Evolutionary conservation across 2,797 vertebrate genomes (phyloP).

Genomic region (Emys orbicularis): DNA sequence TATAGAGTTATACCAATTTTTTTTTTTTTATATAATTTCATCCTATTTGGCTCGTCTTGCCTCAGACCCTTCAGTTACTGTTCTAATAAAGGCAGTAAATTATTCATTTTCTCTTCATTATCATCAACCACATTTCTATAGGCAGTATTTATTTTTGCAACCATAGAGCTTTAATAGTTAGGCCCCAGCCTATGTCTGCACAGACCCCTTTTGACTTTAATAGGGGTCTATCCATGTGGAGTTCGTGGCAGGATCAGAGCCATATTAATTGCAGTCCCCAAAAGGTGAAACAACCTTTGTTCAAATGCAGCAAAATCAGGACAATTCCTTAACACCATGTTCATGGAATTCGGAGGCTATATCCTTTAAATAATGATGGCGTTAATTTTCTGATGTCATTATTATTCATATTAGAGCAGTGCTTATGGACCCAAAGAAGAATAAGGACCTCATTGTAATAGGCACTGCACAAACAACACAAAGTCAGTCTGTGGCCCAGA

Average conservation of each 20-base stretch:
- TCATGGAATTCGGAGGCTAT: not conserved
- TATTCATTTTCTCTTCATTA: not conserved
- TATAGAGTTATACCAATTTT: not conserved
- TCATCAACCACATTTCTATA: not conserved
- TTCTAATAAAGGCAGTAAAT: not conserved
- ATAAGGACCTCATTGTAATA: not conserved
- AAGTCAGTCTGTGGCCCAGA: not conserved
- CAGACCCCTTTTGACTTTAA: not conserved
- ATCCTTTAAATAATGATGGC: not conserved
- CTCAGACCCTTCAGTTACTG: not conserved
- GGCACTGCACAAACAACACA: not conserved
- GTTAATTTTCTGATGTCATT: not conserved
- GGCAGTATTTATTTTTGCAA: not conserved
- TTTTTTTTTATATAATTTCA: not conserved
- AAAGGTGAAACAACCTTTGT: no score
- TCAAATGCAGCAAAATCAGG: not conserved
- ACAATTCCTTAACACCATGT: not conserved
- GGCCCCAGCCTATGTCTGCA: no score
- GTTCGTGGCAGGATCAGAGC: not conserved
- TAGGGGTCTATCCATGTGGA: not conserved
- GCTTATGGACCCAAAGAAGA: not conserved
- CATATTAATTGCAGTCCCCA: not conserved
- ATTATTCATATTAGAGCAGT: not conserved
- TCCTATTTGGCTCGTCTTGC: not conserved
- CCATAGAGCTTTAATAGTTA: not conserved